Evolutionary conservation across 2,797 vertebrate genomes (phyloP), one percentile per base, ranked within the genome.

Genomic region (Telmatherina bonti): DNA sequence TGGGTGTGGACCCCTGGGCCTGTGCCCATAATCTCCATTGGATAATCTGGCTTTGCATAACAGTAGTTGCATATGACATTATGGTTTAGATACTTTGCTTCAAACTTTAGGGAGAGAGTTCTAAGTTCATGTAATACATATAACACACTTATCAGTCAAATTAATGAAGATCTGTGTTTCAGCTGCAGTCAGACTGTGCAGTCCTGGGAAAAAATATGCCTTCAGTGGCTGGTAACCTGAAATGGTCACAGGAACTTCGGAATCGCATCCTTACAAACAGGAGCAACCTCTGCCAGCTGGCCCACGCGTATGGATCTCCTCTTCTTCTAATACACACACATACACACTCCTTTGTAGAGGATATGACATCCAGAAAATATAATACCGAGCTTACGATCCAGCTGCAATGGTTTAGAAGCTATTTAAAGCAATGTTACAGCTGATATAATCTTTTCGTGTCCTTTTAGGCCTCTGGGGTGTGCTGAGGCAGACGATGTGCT

Each of bases 131-230:
- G 4, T 26, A n/a, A 18, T 52, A 12, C 33, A 30, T 18, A 27
- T 20, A 5, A 38, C 20, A 51, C 10, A 53, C 18, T 36, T 7
- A 54, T 62, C n/a, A 41, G 2, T 16, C 2, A 61, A 43, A 72
- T 30, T 13, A 61, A 72, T 70, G 24, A 22, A 35, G 11, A 4
- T n/a, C 65, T 84, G n/a, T 81, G 70, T 89, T 86, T 81, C 85
- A 95, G 93, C 83, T 91, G 85, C 90, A 68, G 71, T 86, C 84
- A 24, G 90, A 89, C 72, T 77, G 62, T 79, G 81, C 72, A 20
- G 51, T 86, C 31, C 76, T 95, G 62, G 89, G 93, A 68, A 95
- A 95, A 90, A 96, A 94, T 70, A 91, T 93, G 91, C 92, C 91
- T 5, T 15, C 60, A 12, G 91, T 94, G 72, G 91, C 94, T 9